phyloP scores from a whole-genome alignment of 2,888 invertebrate genomes.

The Platycheirus albimanus region DNA sequence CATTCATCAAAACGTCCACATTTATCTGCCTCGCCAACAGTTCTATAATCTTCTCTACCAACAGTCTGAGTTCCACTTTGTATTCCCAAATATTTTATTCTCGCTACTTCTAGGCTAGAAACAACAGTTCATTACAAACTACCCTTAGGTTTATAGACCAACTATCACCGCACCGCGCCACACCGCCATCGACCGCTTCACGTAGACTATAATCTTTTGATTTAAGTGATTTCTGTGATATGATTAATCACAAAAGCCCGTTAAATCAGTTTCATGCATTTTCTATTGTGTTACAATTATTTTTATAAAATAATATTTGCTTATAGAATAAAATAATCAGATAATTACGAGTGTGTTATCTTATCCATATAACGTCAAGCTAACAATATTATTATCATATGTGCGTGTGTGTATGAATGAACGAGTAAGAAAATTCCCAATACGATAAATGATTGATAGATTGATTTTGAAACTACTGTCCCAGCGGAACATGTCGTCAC shows the following conservation, averaged over 20 bases:
- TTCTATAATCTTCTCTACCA: neutral
- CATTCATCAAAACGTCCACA: neutral
- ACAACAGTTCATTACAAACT: too few species aligned
- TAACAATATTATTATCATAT: neutral
- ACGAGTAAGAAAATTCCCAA: constrained; percentile 6
- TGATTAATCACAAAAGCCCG: constrained; percentile 22
- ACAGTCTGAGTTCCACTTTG: neutral
- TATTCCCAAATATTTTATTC: neutral
- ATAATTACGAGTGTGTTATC: constrained; percentile 47
- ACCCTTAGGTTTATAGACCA: neutral
- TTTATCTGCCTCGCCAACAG: neutral
- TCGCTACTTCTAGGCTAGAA: neutral
- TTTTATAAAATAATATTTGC: constrained; percentile 7
- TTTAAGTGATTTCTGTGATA: constrained; percentile 17
- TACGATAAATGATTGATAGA: constrained; percentile 63
- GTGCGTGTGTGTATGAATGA: neutral
- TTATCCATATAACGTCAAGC: constrained; percentile 39
- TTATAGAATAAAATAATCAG: neutral
- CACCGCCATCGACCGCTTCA: constrained; percentile 10
- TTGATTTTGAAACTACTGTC: constrained; percentile 52
- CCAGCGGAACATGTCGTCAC: constrained; percentile 54
- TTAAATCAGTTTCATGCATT: constrained; percentile 17
- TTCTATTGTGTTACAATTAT: neutral
- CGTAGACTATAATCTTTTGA: neutral
- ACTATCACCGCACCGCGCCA: neutral